Evolutionary conservation across 2,888 invertebrate genomes (phyloP), one percentile per base, ranked within the genome.

Genomic region (Cephonodes hylas): DNA sequence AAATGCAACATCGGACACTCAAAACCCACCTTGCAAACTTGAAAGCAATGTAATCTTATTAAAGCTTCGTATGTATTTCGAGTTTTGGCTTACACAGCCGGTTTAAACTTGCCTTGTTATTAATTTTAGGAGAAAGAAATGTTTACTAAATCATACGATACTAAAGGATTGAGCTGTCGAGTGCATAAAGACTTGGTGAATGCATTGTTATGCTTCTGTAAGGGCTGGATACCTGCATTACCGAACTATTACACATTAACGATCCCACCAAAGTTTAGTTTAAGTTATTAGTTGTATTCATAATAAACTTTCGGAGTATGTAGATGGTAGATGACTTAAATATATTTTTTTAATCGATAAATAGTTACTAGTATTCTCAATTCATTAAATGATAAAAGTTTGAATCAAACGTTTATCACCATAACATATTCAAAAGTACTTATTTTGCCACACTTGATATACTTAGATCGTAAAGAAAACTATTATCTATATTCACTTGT

Each of bases 231-330:
- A 71, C 74, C 71, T 75, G 77, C 75, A 80, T 76, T 81, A 84
- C 84, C 83, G 85, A 88, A 86, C 84, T 85, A 84, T 81, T 82
- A 82, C 81, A 86, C 80, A 84, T 73, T 85, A 86, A 88, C 79
- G 86, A 92, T 91, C 92, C 92, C 92, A 92, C 92, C 92, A 92
- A 92, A 92, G 91, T 76, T 86, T 91, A 92, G 88, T 77, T 77
- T 91, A 90, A 90, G 90, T 78, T 70, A 85, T 85, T 89, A 88
- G 84, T 79, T 85, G 77, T 81, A 80, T 80, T 79, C 80, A 78
- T 79, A 77, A 76, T 77, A 77, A 80, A 73, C 75, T 72, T 75
- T 75, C 72, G 68, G 70, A 76, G 68, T 74, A 71, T 77, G 67
- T 80, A 79, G 75, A 74, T 66, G 64, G 60, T 81, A 83, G 74